These are phyloP conservation scores for Erebia epiphron DNA, from an alignment of 2,888 invertebrate species.

Conservation along the genomic window DNA sequence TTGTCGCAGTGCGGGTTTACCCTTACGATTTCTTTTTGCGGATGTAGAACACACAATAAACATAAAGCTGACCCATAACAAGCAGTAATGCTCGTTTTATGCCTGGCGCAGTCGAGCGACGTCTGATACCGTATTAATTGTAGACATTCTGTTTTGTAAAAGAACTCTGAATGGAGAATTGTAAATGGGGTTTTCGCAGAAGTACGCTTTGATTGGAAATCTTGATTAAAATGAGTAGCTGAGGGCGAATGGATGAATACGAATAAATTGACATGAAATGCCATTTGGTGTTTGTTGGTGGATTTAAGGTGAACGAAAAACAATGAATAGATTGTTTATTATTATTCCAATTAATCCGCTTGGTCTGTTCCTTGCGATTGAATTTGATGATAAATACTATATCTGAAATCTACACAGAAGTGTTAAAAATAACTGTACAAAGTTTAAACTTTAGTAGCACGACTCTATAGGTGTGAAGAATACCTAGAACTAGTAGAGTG, in stretches of 20 bases:
- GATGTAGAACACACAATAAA: constrained; percentile 37
- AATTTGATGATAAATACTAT: too few relatives aligned
- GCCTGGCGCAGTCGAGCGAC: constrained; percentile 19
- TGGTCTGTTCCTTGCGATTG: too few relatives aligned
- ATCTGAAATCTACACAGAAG: too few relatives aligned
- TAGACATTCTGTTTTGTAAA: constrained; percentile 14
- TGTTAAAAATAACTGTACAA: too few relatives aligned
- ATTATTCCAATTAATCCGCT: too few relatives aligned
- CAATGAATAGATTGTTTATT: neutral
- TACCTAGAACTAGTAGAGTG: too few relatives aligned
- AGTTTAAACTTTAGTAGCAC: too few relatives aligned
- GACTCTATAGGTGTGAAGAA: too few relatives aligned
- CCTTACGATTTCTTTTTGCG: constrained; percentile 19
- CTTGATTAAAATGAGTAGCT: constrained; percentile 8
- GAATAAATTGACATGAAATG: neutral
- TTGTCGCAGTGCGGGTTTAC: neutral
- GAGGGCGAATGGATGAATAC: neutral
- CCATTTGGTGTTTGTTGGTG: neutral
- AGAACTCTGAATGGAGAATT: constrained; percentile 15
- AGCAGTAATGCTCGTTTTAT: constrained; percentile 36
- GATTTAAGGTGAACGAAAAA: neutral
- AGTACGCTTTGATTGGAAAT: constrained; percentile 14
- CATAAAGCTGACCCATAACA: constrained; percentile 39
- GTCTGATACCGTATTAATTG: constrained; percentile 26
- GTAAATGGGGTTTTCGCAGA: constrained; percentile 11